These are phyloP conservation scores for Toxostoma redivivum DNA, from an alignment of 2,113 vertebrate genomes.

Conservation along the genomic window DNA sequence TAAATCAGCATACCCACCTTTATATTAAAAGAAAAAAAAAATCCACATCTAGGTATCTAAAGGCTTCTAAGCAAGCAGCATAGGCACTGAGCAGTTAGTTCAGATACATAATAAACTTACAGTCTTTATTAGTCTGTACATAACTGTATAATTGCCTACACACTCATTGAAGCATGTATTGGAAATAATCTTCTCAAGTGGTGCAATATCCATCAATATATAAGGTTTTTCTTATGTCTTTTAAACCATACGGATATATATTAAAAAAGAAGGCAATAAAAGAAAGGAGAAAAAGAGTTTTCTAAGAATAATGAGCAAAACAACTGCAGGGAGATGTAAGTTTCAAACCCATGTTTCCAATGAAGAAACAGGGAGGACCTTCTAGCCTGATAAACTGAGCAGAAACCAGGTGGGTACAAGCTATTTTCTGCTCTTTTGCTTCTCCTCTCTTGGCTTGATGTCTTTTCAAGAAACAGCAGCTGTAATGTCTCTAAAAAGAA, in stretches of 20 bases:
- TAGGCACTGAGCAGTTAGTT: fast-evolving
- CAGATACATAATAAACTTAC: background rate
- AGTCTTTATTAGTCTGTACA: background rate
- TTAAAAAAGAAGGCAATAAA: background rate
- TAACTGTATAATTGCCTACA: background rate
- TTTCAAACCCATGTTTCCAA: background rate
- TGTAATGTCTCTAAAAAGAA: background rate
- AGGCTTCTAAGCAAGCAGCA: background rate
- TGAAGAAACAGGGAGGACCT: background rate
- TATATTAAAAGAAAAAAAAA: background rate
- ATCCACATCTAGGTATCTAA: background rate
- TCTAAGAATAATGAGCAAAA: background rate
- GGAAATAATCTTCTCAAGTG: background rate
- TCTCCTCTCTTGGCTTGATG: background rate
- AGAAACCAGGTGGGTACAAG: background rate
- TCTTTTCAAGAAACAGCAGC: background rate
- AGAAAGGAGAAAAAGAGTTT: background rate
- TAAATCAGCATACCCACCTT: background rate
- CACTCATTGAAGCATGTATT: background rate
- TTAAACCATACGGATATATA: background rate
- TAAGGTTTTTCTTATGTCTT: background rate
- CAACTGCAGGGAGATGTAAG: background rate
- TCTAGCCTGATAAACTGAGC: background rate
- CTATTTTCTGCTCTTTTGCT: background rate
- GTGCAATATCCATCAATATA: background rate